Evolutionary conservation across 2,797 vertebrate genomes (phyloP), one percentile per base, ranked within the genome.

Genomic region (Percopsis omiscomaycus): DNA sequence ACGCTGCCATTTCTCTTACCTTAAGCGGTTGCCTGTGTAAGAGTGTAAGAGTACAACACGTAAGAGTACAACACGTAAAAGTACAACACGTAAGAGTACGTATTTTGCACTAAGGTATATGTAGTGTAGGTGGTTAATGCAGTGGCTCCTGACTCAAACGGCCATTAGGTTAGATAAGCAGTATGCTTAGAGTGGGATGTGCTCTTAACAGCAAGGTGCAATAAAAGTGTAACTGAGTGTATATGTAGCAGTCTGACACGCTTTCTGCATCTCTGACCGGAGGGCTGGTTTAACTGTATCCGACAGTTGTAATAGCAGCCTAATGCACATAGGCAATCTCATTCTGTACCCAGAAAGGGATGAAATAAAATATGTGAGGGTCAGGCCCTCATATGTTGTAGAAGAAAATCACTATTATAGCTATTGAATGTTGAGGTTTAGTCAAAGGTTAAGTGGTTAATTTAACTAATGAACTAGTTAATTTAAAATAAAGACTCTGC

Each of bases 1-100:
- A 83, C 86, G 84, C 75, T 83, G 73, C 64, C 53, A 62, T 82
- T 83, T 84, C 81, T 71, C 71, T 80, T 86, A 79, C 77, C 70
- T 75, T 84, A 77, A 28, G 47, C 57, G 4, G 54, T 57, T 73
- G 63, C 61, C 37, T 75, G 22, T 61, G 51, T 57, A 9, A 6
- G 44, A 56, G 47, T 67, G 47, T 75, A 55, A 85, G 11, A 46
- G 12, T 22, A 22, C 22, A 22, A 22, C 22, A 22, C 22, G 22
- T 22, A 22, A 22, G 22, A 22, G 22, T 22, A 22, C 22, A 22
- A 22, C 22, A 22, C 22, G 5, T 37, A 37, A 37, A 5, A 37
- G 32, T 37, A 37, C 32, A 37, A 37, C 32, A 37, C 32, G 5
- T 37, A 8, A 8, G 3, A 32, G 44, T 74, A 61, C 58, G 73